A percentile compares a stretch with the other conserved stretches of the same genome.
Evolutionary conservation across 2,888 invertebrate species (phyloP).

Genomic region (Chouioia cunea): DNA sequence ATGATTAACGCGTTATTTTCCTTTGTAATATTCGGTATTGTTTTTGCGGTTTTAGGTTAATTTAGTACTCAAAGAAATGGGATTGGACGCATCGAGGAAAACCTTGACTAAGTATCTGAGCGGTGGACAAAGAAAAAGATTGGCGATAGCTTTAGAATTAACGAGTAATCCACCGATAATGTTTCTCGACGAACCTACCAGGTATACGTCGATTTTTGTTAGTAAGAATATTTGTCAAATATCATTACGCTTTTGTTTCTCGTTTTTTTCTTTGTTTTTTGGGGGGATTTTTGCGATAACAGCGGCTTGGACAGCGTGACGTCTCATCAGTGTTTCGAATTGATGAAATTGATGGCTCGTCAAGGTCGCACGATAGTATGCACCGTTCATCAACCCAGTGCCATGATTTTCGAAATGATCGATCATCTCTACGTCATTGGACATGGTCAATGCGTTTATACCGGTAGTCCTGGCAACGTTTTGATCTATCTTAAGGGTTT

Average conservation of each 20-base stretch:
- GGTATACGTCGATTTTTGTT: constrained; percentile 72
- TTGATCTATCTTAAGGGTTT: constrained; percentile 82
- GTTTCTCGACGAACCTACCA: constrained; percentile 95
- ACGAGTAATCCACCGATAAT: constrained; percentile 92
- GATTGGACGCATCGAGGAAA: constrained; percentile 76
- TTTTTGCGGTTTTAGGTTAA: constrained; percentile 78
- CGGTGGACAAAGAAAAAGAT: constrained; percentile 90
- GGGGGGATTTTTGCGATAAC: no score
- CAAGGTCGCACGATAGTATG: constrained; percentile 90
- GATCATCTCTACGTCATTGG: constrained; percentile 89
- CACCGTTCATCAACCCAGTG: constrained; percentile 93
- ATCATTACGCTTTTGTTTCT: no score
- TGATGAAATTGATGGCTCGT: constrained; percentile 84
- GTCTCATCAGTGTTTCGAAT: constrained; percentile 83
- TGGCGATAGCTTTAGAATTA: constrained; percentile 91
- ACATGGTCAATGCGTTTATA: constrained; percentile 83
- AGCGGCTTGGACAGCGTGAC: constrained; percentile 87
- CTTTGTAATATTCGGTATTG: not conserved
- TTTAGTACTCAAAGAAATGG: constrained; percentile 83
- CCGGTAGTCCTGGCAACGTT: constrained; percentile 82
- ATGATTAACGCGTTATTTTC: no score
- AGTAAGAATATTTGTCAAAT: no score
- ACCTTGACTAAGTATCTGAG: constrained; percentile 82
- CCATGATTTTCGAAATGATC: constrained; percentile 87
- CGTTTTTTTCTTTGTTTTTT: no score